Percentiles rank a stretch among this genome's conserved stretches.
Conservation (phyloP, 2,888 invertebrate species). For the Heliconius cydno region DNA sequence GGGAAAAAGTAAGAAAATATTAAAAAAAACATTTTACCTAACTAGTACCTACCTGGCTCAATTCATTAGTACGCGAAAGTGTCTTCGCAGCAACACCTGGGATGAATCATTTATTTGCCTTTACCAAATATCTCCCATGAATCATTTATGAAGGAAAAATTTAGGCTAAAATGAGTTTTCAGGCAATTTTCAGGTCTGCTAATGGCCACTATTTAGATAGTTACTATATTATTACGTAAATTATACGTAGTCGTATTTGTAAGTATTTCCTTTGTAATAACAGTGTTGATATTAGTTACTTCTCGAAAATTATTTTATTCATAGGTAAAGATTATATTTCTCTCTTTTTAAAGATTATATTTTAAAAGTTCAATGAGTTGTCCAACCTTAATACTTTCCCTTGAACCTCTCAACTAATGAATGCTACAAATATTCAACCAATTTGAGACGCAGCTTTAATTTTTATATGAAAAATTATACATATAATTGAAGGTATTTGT, state of each 20-base stretch:
- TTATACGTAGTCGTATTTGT: too few relatives aligned
- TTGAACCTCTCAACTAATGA: not conserved
- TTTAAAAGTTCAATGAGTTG: not conserved
- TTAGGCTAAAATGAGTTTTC: not conserved
- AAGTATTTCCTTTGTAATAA: too few relatives aligned
- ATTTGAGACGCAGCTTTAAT: not conserved
- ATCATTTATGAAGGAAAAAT: not conserved
- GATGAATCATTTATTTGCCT: slow-evolving; percentile 2
- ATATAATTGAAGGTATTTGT: not conserved
- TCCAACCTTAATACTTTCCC: not conserved
- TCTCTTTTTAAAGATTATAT: too few relatives aligned
- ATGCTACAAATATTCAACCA: not conserved
- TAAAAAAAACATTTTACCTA: too few relatives aligned
- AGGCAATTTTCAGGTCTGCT: not conserved
- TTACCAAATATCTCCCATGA: slow-evolving; percentile 1
- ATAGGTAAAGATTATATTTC: too few relatives aligned
- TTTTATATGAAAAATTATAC: not conserved
- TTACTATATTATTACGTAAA: not conserved
- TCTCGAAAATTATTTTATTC: too few relatives aligned
- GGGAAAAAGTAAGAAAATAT: too few relatives aligned
- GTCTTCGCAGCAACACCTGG: not conserved
- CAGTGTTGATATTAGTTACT: too few relatives aligned
- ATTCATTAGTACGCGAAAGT: slow-evolving; percentile 1
- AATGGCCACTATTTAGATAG: not conserved
- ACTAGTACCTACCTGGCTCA: too few relatives aligned